Base-by-base conservation (phyloP, 1,140 invertebrate species). In the Drosophila nasuta region DNA sequence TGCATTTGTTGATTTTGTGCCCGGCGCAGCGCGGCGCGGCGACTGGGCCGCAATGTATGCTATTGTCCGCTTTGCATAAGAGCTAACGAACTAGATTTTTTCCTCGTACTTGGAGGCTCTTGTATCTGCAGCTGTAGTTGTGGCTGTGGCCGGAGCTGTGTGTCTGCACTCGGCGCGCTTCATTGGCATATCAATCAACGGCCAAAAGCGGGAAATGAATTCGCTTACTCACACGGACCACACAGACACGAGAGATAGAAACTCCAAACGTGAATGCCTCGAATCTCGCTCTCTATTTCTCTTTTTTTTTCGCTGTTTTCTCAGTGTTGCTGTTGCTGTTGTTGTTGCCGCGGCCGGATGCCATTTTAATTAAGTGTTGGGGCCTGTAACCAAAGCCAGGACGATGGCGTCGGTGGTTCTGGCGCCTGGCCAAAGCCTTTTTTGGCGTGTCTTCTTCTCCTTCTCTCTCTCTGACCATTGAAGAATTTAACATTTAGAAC, bases 151-250 rank as follows among this genome's bases (percentile, higher is more conserved):
- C 35, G 17, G 15, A 30, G 56, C 64, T 20, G 8, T 64, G 51
- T 68, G 65, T 51, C 69, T 71, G 76, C 70, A 75, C 77, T 77
- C 38, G 75, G 68, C 68, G 56, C 71, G 82, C 77, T 88, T 83
- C 82, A 80, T 88, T 87, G 82, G 83, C 80, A 88, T 87, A 87
- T 87, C 82, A 87, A 87, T 87, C 82, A 87, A 88, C 80, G 80
- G 77, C 73, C 72, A 71, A 88, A 88, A 88, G 73, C 77, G 83
- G 82, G 69, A 88, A 86, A 88, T 87, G 77, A 88, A 87, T 83
- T 88, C 80, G 74, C 77, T 87, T 87, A 81, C 81, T 85, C 82
- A 86, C 82, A 86, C 81, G 66, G 60, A 54, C 45, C 28, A 49
- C 59, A 66, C 75, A 65, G 78, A 43, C 64, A 43, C 41, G 35